A percentile compares a stretch with the other conserved stretches of the same genome.
phyloP scores from a whole-genome alignment of 1,140 invertebrate genomes.

The Lepidurus packardi region DNA sequence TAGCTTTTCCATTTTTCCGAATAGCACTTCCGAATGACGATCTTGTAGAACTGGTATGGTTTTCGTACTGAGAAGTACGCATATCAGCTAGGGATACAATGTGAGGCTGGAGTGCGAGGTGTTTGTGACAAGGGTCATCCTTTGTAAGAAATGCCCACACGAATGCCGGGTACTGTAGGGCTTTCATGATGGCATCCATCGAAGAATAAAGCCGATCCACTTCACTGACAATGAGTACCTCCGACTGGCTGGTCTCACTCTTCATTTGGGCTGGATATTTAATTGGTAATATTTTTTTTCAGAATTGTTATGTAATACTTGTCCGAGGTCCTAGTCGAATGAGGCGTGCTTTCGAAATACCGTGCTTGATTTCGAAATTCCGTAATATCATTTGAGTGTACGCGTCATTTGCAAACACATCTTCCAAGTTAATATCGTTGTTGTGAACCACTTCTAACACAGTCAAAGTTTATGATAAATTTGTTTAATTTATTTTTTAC shows the following conservation, averaged over 20 bases:
- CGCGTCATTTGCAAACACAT: too few relatives aligned
- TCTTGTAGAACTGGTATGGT: background rate
- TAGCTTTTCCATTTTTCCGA: background rate
- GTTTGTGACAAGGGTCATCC: too few relatives aligned
- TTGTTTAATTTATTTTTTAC: too few relatives aligned
- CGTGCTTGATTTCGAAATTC: background rate
- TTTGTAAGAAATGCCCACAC: too few relatives aligned
- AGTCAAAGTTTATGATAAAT: too few relatives aligned
- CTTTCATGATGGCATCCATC: too few relatives aligned
- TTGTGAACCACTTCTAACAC: too few relatives aligned
- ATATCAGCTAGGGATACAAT: background rate
- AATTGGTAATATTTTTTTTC: background rate
- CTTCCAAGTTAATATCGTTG: too few relatives aligned
- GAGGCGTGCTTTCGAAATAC: background rate
- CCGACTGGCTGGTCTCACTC: background rate
- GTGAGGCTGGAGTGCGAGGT: too few relatives aligned
- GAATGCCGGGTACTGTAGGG: too few relatives aligned
- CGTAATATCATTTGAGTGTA: background rate
- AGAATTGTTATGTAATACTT: background rate
- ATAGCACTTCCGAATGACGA: background rate
- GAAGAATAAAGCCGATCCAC: too few relatives aligned
- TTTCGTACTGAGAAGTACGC: too few relatives aligned
- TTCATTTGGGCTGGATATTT: background rate
- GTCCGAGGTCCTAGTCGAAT: background rate
- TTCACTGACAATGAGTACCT: background rate